Evolutionary conservation across 2,888 invertebrate species (phyloP), one percentile per base, ranked within the genome.

Genomic region (Labia minor): DNA sequence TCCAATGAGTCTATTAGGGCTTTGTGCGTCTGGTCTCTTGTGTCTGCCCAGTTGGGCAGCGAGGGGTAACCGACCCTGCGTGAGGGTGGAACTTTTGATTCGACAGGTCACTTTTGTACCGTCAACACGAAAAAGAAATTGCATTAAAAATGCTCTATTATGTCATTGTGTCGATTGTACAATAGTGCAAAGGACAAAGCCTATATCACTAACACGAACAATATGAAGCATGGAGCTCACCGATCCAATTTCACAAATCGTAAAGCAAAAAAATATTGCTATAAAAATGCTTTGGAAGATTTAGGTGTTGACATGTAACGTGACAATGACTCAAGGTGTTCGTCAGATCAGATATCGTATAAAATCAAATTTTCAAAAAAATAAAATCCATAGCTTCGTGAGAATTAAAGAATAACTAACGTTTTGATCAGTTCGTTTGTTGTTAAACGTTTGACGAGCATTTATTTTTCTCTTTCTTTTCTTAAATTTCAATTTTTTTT

Each of bases 251-350:
- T 49, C 49, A 49, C 49, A 49, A 49, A 49, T 49, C 49, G 3
- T 2, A 49, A 49, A 49, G 49, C 14, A 49, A n/a, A 49, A 49
- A 49, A 49, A 49, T 49, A n/a, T 26, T 26, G 8, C 26, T 26
- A 3, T 6, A 26, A 26, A 26, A 26, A 26, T 16, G 49, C 49
- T 49, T 16, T 14, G 3, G 49, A 14, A 49, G 49, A 49, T 49
- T 49, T 49, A 49, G 49, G 49, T 49, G 49, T 49, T 49, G 49
- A 49, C 49, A 49, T 49, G 49, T 49, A 49, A 49, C 49, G 49
- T 10, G 49, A 49, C 49, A 49, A 49, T 49, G n/a, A 49, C 49
- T 49, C 49, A 49, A 49, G 49, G 49, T 49, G 49, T 49, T 49
- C 49, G 49, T 14, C 16, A 49, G 49, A 49, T 49, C 49, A 49